phyloP scores from a whole-genome alignment of 2,888 invertebrate genomes.

The Trypoxylon attenuatum region DNA sequence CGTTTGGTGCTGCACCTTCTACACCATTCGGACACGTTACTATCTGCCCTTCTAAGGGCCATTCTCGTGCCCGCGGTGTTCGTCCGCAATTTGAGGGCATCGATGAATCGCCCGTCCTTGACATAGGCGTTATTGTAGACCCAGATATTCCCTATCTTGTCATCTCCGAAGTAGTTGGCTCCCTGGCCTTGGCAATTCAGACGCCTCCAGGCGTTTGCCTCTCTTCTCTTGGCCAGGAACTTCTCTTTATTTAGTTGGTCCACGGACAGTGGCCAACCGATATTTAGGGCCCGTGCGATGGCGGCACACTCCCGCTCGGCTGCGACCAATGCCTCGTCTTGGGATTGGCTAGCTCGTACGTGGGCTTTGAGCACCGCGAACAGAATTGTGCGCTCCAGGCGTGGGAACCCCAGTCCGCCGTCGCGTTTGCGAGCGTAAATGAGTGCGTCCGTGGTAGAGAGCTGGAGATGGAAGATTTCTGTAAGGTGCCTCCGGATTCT shows the following conservation, averaged over 20 bases:
- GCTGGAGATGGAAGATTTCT: constrained; percentile 5
- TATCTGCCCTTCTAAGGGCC: background rate
- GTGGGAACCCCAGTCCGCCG: constrained; percentile 7
- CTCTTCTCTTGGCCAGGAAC: accelerated
- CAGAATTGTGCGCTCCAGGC: constrained; percentile 4
- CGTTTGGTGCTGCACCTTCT: background rate
- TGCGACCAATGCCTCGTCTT: background rate
- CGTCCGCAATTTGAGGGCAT: constrained; percentile 2
- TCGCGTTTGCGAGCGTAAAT: background rate
- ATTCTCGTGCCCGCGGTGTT: background rate
- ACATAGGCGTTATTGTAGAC: constrained; percentile 18
- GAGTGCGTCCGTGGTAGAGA: background rate
- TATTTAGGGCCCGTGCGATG: background rate
- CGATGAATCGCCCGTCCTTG: background rate
- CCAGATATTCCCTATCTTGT: background rate
- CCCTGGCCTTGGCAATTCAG: constrained; percentile 19
- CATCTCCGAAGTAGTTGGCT: background rate
- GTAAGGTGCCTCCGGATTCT: background rate
- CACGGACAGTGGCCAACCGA: background rate
- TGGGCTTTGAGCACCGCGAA: constrained; percentile 1
- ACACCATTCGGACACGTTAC: background rate
- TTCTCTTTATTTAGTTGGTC: background rate
- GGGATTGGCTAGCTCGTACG: background rate
- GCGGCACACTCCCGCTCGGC: background rate
- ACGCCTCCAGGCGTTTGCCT: background rate